Percentiles rank a stretch among this genome's conserved stretches.
Conservation (phyloP, 2,888 invertebrate species). For the Xylota segnis region DNA sequence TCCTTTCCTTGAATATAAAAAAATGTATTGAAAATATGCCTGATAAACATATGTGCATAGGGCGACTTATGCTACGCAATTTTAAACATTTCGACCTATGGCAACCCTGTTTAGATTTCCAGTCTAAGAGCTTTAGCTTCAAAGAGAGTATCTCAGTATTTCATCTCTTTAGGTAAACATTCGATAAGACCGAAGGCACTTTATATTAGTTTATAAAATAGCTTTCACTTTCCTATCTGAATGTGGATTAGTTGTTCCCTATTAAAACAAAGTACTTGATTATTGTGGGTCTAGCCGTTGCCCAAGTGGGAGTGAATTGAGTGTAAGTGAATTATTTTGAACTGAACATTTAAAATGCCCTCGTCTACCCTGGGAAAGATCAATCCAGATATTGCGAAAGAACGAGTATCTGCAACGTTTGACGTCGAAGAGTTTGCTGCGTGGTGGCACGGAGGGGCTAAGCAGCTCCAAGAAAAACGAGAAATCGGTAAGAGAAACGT, state of each 20-base stretch:
- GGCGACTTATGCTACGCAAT: too few species aligned
- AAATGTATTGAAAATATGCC: too few species aligned
- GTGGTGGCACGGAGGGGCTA: constrained; percentile 90
- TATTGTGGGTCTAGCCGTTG: neutral
- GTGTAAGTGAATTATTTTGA: neutral
- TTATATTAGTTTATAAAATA: neutral
- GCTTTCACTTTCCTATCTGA: neutral
- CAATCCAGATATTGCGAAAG: constrained; percentile 80
- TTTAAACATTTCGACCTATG: neutral
- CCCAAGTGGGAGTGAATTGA: neutral
- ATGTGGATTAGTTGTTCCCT: neutral
- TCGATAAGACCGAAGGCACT: neutral
- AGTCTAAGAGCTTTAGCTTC: neutral
- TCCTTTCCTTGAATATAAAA: too few species aligned
- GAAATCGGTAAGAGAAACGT: constrained; percentile 78
- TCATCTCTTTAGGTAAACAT: neutral
- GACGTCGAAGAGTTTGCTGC: constrained; percentile 90
- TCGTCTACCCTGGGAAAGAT: constrained; percentile 47
- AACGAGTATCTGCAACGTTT: constrained; percentile 85
- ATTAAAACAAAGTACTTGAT: neutral
- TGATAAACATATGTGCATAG: too few species aligned
- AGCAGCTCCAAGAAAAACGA: constrained; percentile 89
- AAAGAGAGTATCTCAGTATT: neutral
- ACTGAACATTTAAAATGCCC: neutral
- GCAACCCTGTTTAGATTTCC: neutral